Conservation (phyloP, 2,113 vertebrate species). For the Melanostigma gelatinosum region DNA sequence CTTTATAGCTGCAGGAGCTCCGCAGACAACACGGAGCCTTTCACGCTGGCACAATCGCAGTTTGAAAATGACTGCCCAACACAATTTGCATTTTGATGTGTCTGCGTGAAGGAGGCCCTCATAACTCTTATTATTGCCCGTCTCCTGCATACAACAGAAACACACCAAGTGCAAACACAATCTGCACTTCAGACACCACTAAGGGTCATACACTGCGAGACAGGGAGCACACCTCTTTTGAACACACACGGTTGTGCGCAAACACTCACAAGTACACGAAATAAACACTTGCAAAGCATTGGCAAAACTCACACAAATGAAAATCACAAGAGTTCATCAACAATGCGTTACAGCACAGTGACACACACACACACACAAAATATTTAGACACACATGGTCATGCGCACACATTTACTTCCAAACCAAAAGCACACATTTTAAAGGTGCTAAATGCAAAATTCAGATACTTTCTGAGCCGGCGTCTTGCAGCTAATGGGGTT, state of each 20-base stretch:
- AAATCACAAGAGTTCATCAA: neutral
- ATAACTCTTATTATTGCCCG: slow-evolving; percentile 36
- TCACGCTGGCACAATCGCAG: neutral
- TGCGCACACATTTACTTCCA: neutral
- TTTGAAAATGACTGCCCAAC: slow-evolving; percentile 24
- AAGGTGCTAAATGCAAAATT: neutral
- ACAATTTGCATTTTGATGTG: slow-evolving; percentile 60
- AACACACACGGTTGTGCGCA: neutral
- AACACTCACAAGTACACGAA: neutral
- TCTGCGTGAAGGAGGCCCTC: slow-evolving; percentile 46
- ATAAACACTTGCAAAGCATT: neutral
- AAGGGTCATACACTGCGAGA: neutral
- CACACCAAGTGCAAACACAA: slow-evolving; percentile 21
- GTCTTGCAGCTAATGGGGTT: no score
- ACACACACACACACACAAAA: neutral
- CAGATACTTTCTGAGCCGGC: no score
- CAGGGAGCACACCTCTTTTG: neutral
- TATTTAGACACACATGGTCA: neutral
- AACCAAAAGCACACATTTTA: neutral
- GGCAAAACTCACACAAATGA: neutral
- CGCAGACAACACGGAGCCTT: slow-evolving; percentile 21
- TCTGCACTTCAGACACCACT: slow-evolving; percentile 6
- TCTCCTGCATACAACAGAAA: slow-evolving; percentile 26
- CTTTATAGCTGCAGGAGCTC: slow-evolving; percentile 1
- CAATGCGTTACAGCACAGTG: neutral